Evolutionary conservation across 2,888 invertebrate species (phyloP).

Genomic region (Drosophila aldrichi): DNA sequence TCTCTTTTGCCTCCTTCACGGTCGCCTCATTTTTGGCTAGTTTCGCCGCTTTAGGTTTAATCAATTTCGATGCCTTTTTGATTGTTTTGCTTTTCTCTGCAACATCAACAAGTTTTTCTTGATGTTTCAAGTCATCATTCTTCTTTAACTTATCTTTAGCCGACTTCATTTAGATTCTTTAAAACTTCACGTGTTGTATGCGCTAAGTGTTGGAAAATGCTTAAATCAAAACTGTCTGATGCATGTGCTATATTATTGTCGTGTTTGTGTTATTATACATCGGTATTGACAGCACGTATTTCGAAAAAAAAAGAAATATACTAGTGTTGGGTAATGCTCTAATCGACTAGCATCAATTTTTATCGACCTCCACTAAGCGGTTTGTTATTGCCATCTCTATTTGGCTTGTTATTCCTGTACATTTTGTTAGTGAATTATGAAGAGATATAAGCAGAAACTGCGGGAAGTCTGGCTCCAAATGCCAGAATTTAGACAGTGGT

Average conservation of each 20-base stretch:
- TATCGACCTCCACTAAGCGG: constrained; percentile 30
- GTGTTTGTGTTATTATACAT: neutral
- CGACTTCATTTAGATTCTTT: constrained; percentile 45
- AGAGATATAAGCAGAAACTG: constrained; percentile 66
- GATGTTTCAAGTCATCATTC: constrained; percentile 44
- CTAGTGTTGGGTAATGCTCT: constrained; percentile 10
- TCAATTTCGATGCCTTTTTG: constrained; percentile 48
- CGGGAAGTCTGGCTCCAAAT: constrained; percentile 70
- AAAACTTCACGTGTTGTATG: constrained; percentile 50
- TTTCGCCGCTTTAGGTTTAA: constrained; percentile 31
- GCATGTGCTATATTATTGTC: neutral
- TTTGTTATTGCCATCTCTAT: constrained; percentile 44
- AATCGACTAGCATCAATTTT: neutral
- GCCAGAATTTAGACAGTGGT: constrained; percentile 64
- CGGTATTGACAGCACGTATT: neutral
- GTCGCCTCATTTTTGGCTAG: constrained; percentile 2
- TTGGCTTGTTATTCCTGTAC: constrained; percentile 19
- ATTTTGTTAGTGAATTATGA: constrained; percentile 47
- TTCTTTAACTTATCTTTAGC: constrained; percentile 31
- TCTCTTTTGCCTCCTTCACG: constrained; percentile 26
- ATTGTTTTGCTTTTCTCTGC: constrained; percentile 36
- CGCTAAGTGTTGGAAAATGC: constrained; percentile 28
- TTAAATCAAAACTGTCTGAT: neutral
- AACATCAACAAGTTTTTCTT: constrained; percentile 33
- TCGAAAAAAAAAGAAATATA: neutral